These are phyloP conservation scores for Thecophora atra DNA, from an alignment of 2,888 invertebrate species.

Conservation along the genomic window DNA sequence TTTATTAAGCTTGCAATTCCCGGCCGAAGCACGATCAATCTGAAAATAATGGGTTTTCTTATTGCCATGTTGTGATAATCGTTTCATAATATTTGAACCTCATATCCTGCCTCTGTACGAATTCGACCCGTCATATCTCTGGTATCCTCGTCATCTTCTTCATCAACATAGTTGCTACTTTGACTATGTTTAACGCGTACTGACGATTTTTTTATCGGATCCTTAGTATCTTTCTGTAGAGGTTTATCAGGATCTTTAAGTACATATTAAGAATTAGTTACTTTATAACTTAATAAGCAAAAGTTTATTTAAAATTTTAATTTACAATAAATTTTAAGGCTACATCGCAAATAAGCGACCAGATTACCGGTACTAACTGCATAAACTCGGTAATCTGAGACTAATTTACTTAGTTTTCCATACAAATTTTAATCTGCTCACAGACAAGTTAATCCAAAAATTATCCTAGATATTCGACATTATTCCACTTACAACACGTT, in stretches of 20 bases:
- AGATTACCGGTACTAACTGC: too few species aligned
- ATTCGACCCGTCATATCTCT: conserved; percentile 83
- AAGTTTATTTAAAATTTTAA: too few species aligned
- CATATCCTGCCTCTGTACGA: conserved; percentile 78
- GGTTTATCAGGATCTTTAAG: conserved; percentile 20
- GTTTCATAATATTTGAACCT: conserved; percentile 68
- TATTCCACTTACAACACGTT: too few species aligned
- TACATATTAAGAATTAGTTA: too few species aligned
- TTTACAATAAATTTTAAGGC: too few species aligned
- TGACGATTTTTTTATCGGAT: conserved; percentile 3
- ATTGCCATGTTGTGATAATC: not conserved
- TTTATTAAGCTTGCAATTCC: conserved; percentile 79
- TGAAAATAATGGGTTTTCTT: conserved; percentile 59
- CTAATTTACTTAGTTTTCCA: too few species aligned
- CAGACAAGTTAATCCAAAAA: too few species aligned
- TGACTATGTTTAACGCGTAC: conserved; percentile 51
- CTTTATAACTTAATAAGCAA: too few species aligned
- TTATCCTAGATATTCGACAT: too few species aligned
- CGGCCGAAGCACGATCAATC: conserved; percentile 91
- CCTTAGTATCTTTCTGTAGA: conserved; percentile 45
- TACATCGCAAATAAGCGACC: too few species aligned
- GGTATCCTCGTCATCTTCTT: conserved; percentile 76
- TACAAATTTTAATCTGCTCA: too few species aligned
- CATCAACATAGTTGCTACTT: conserved; percentile 50
- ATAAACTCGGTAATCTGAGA: too few species aligned